phyloP scores from a whole-genome alignment of 2,888 invertebrate genomes.

The Patella caerulea region DNA sequence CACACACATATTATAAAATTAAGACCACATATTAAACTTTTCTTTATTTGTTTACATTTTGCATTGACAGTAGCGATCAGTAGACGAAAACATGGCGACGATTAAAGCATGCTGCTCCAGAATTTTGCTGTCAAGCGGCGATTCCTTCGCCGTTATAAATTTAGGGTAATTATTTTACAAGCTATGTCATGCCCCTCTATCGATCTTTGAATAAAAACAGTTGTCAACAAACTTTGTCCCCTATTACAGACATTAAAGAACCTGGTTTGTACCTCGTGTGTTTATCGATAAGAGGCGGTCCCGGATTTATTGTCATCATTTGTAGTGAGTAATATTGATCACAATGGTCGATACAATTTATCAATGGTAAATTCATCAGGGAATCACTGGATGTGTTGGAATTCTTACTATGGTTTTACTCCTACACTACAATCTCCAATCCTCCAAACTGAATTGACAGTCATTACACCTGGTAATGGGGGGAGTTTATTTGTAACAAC shows the following conservation, averaged over 20 bases:
- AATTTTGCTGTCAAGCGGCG: slow-evolving; percentile 40
- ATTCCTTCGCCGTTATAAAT: slow-evolving; percentile 28
- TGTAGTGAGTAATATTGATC: neutral
- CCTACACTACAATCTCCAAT: slow-evolving; percentile 15
- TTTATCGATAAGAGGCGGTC: slow-evolving; percentile 6
- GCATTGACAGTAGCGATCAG: slow-evolving; percentile 29
- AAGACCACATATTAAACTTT: neutral
- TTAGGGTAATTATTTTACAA: slow-evolving; percentile 32
- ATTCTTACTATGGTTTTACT: slow-evolving; percentile 28
- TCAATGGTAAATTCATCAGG: slow-evolving; percentile 34
- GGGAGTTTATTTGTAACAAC: no score
- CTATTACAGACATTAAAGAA: slow-evolving; percentile 16
- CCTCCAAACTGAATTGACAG: neutral
- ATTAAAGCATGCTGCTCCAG: slow-evolving; percentile 29
- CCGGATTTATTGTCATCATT: neutral
- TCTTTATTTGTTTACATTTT: slow-evolving; percentile 28
- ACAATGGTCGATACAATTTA: slow-evolving; percentile 29
- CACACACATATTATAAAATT: neutral
- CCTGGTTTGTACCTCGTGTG: neutral
- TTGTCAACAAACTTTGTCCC: slow-evolving; percentile 13
- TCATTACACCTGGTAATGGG: no score
- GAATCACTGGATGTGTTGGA: slow-evolving; percentile 29
- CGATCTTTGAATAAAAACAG: neutral
- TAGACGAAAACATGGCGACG: slow-evolving; percentile 50
- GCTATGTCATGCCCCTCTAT: neutral